Conservation (phyloP, 2,113 vertebrate genomes). For the Felis catus region F.catus_Fca126_mat1.0 CM031420.1:40232001-40232500, state of each 20-base stretch:
- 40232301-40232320: neutral
- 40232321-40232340: neutral
- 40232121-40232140: no score
- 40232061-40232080: no score
- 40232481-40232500: neutral
- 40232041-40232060: no score
- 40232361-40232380: neutral
- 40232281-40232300: neutral
- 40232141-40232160: neutral
- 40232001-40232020: no score
- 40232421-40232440: neutral
- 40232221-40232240: neutral
- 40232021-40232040: no score
- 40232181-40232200: neutral
- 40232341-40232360: neutral
- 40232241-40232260: neutral
- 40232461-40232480: neutral
- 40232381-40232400: neutral
- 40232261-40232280: neutral
- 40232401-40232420: neutral
- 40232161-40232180: neutral
- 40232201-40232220: neutral
- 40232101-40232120: no score
- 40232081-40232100: no score
- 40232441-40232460: neutral